A percentile compares a stretch with the other conserved stretches of the same genome.
These are phyloP conservation scores for Urocynchramus pylzowi DNA, from an alignment of 2,113 vertebrate genomes.

Conservation along the genomic window DNA sequence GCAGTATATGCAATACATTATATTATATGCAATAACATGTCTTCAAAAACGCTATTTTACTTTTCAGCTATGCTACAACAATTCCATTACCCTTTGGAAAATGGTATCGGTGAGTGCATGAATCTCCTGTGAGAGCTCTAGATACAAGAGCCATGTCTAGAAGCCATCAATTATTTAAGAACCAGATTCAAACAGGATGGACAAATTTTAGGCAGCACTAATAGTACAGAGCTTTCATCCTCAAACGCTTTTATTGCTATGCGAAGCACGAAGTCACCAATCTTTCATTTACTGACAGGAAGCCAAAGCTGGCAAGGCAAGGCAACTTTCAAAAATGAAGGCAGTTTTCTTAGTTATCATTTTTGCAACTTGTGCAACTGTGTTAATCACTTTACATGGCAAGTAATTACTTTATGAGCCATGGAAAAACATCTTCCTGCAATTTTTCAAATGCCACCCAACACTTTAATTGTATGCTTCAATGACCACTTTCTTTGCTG, in stretches of 20 bases:
- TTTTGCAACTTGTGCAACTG: background rate
- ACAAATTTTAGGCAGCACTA: background rate
- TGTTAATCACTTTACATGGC: background rate
- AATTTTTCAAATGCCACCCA: background rate
- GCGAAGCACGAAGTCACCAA: background rate
- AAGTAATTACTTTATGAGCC: background rate
- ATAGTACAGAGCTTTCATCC: background rate
- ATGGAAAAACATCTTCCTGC: background rate
- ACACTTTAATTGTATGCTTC: background rate
- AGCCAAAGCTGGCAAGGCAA: background rate
- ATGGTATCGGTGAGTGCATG: background rate
- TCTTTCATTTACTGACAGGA: background rate
- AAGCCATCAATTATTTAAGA: background rate
- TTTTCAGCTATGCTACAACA: background rate
- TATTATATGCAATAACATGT: background rate
- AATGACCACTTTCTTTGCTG: background rate
- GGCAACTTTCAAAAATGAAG: background rate
- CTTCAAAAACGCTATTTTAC: background rate
- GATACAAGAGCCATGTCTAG: background rate
- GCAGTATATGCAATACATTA: background rate
- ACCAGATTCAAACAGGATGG: background rate
- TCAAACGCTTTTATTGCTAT: background rate
- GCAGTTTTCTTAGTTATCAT: background rate
- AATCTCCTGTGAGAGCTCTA: background rate
- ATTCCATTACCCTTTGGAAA: background rate